phyloP scores from a whole-genome alignment of 35 echinoderm and acorn worm species.

The Antedon bifida region DNA sequence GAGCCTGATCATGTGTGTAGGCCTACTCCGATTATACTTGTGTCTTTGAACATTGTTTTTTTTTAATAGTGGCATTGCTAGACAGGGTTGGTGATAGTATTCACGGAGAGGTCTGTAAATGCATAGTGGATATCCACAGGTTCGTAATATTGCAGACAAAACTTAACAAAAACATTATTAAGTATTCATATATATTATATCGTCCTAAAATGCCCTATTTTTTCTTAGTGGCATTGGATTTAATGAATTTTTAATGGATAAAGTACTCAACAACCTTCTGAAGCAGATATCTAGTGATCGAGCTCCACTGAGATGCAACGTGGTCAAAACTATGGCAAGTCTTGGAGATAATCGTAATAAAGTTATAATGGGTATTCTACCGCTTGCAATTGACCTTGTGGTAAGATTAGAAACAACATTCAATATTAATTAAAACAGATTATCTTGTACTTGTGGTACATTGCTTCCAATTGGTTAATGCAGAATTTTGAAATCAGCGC shows the following conservation, averaged over 20 bases:
- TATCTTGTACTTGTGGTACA: too few species aligned
- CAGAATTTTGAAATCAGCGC: too few species aligned
- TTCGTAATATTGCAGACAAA: too few species aligned
- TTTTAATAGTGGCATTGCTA: background rate
- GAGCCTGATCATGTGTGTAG: too few species aligned
- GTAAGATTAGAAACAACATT: background rate
- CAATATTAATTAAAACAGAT: background rate
- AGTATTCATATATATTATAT: too few species aligned
- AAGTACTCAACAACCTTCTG: background rate
- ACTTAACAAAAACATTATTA: too few species aligned
- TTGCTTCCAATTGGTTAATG: too few species aligned
- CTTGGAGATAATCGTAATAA: background rate
- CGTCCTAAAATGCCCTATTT: too few species aligned
- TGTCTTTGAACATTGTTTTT: too few species aligned
- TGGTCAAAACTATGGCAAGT: background rate
- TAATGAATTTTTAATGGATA: background rate
- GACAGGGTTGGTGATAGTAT: background rate
- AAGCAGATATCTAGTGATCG: background rate
- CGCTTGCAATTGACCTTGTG: background rate
- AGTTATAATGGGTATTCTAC: background rate
- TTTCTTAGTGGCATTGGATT: background rate
- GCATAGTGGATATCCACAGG: background rate
- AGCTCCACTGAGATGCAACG: background rate
- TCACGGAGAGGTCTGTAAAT: background rate
- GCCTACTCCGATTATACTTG: too few species aligned